Base-by-base conservation (phyloP, 2,113 vertebrate genomes). In the Eira barbara region DNA sequence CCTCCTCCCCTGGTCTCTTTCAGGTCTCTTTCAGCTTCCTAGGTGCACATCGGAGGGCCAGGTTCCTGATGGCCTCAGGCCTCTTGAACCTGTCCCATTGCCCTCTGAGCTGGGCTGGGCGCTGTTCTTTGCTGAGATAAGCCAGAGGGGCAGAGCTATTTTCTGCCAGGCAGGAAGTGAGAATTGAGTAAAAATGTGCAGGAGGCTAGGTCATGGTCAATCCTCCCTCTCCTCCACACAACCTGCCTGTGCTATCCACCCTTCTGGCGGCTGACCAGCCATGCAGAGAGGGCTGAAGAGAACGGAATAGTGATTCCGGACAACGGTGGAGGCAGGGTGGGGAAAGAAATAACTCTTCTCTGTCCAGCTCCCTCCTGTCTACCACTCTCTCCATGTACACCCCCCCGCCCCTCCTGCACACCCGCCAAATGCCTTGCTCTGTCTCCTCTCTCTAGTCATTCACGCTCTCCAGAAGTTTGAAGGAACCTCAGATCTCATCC, bases 31-130 rank as follows among this genome's bases (percentile, higher is more conserved):
- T 49, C 42, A 27, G 61, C 49, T n/a, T 57, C 85, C 81, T 15
- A 12, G 0, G 1, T 31, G 18, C 63, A 71, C 36, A 65, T 17
- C 11, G 0, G 0, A 63, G 71, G 47, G 20, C 52, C 45, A 31
- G 34, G 59, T n/a, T 45, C 52, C 73, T 87, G 31, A 45, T 9
- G 81, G 91, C 90, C 80, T 49, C 65, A 5, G 61, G 69, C 45
- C 34, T 93, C 86, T 79, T 11, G 63, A 80, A 89, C 65, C 74
- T 52, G 90, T 80, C 84, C 55, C 27, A n/a, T 49, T 97, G 96
- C 94, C 96, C 92, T 98, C 96, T 97, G 96, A 95, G 92, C 96
- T 95, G 96, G 96, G 95, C 89, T 91, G 96, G 96, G 96, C 80
- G 31, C 96, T 65, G 74, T 9, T 55, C 80, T 94, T 57, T n/a